These are phyloP conservation scores for Drosophila takahashii DNA, from an alignment of 1,140 invertebrate genomes.

Conservation along the genomic window DNA sequence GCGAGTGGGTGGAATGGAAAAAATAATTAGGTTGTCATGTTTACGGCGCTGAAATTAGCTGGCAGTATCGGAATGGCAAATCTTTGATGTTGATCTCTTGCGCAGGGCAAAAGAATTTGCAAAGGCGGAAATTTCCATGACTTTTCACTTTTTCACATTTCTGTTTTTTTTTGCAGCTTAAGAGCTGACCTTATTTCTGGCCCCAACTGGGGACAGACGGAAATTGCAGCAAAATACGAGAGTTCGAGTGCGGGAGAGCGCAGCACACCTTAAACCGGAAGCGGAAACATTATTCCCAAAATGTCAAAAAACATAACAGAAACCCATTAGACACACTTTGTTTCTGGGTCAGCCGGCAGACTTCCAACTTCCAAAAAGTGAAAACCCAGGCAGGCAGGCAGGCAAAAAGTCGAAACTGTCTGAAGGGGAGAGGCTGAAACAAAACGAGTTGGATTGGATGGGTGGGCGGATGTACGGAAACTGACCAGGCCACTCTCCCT, in stretches of 20 bases:
- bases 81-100: slow-evolving; percentile 70
- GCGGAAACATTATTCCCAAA: slow-evolving; percentile 81
- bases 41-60: slow-evolving; percentile 79
- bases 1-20: slow-evolving; percentile 44
- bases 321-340: slow-evolving; percentile 77
- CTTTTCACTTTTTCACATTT: slow-evolving; percentile 32
- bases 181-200: slow-evolving; percentile 65
- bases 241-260: slow-evolving; percentile 12
- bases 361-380: slow-evolving; percentile 63
- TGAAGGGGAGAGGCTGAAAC: slow-evolving; percentile 45
- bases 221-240: slow-evolving; percentile 72
- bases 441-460: slow-evolving; percentile 62
- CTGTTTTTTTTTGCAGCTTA: slow-evolving; percentile 50
- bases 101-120: slow-evolving; percentile 15
- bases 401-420: slow-evolving; percentile 46
- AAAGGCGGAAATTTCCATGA: slow-evolving; percentile 40
- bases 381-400: slow-evolving; percentile 33
- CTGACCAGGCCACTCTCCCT: slow-evolving; percentile 33
- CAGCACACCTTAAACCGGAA: slow-evolving; percentile 80
- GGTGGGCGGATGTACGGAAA: slow-evolving; percentile 45
- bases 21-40: slow-evolving; percentile 83
- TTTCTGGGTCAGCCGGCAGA: slow-evolving; percentile 71
- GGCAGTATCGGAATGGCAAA: slow-evolving; percentile 68
- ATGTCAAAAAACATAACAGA: slow-evolving; percentile 82
- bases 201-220: slow-evolving; percentile 29